Evolutionary conservation across 2,113 vertebrate genomes (phyloP).

Genomic region (Dendrocopos noguchii): DNA sequence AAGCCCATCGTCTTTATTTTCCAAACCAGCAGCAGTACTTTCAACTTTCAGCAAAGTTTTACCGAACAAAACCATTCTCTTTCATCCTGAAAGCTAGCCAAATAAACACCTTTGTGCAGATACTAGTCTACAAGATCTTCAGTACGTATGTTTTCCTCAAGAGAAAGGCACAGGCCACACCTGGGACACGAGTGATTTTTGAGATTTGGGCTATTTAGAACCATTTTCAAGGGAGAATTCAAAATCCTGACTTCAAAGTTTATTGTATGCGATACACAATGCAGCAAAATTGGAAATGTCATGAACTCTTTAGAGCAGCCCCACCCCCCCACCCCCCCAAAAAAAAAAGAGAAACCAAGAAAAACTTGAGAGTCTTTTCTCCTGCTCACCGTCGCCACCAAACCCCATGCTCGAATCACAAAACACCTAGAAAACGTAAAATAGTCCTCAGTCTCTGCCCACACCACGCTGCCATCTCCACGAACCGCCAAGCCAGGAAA

Average conservation of each 20-base stretch:
- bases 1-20: neutral
- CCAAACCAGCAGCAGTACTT: neutral
- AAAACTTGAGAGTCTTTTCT: neutral
- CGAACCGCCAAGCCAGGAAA: fast-evolving
- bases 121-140: fast-evolving
- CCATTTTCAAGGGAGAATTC: neutral
- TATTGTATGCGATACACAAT: fast-evolving
- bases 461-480: neutral
- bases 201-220: neutral
- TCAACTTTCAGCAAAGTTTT: neutral
- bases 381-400: neutral
- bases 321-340: too few relatives aligned
- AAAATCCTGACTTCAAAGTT: neutral
- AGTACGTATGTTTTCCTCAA: fast-evolving
- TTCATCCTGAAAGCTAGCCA: neutral
- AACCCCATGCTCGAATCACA: neutral
- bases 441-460: neutral
- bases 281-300: neutral
- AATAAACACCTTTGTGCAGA: fast-evolving
- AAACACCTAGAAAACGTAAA: neutral
- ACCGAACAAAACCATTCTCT: neutral
- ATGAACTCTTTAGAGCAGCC: neutral
- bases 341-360: too few relatives aligned
- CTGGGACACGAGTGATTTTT: neutral
- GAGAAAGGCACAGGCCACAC: neutral